Evolutionary conservation across 2,113 vertebrate species (phyloP).

Genomic region (Shinisaurus crocodilurus): DNA sequence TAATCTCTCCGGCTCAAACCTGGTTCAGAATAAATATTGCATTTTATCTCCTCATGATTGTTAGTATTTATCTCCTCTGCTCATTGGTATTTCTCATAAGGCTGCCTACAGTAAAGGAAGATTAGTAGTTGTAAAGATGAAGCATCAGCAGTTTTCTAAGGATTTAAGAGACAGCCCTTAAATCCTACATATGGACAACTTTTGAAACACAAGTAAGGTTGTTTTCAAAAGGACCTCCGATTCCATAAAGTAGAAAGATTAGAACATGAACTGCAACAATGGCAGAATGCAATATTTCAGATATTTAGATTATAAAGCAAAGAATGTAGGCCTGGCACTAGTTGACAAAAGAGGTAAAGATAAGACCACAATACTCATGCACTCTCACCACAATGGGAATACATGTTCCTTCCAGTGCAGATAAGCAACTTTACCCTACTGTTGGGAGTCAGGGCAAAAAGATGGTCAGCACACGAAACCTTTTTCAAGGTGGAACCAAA

Average conservation of each 20-base stretch:
- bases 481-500: too few relatives aligned
- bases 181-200: slow-evolving; percentile 32
- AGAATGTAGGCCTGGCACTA: not conserved
- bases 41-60: slow-evolving; percentile 35
- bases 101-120: slow-evolving; percentile 55
- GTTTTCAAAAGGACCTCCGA: slow-evolving; percentile 34
- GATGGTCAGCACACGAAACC: not conserved
- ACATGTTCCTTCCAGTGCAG: not conserved
- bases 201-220: slow-evolving; percentile 39
- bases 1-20: slow-evolving; percentile 7
- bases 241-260: slow-evolving; percentile 21
- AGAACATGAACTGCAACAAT: slow-evolving; percentile 21
- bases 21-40: slow-evolving; percentile 2
- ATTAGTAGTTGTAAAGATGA: slow-evolving; percentile 60
- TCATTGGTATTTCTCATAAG: slow-evolving; percentile 40
- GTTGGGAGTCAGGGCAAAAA: not conserved
- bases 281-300: slow-evolving; percentile 44
- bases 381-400: not conserved
- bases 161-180: slow-evolving; percentile 31
- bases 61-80: slow-evolving; percentile 8
- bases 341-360: not conserved
- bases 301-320: slow-evolving; percentile 45
- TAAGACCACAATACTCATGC: not conserved
- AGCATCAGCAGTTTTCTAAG: slow-evolving; percentile 49
- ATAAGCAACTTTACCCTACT: not conserved